Percentiles rank a stretch among this genome's conserved stretches.
Conservation (phyloP, 2,888 invertebrate species). For the Balanococcus diminutus region DNA sequence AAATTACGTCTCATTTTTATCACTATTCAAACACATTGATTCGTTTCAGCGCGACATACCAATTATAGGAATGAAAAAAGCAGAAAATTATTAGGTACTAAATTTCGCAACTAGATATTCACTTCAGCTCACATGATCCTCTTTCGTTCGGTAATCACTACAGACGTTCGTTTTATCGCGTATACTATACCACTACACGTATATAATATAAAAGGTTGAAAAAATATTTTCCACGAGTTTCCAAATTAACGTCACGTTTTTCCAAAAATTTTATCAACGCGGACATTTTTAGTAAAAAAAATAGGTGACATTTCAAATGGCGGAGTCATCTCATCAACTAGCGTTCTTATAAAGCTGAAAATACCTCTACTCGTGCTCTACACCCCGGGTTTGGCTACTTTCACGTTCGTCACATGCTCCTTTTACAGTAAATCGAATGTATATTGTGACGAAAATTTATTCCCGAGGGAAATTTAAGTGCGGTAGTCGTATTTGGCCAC, state of each 20-base stretch:
- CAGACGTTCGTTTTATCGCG: background rate
- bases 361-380: background rate
- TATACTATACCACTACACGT: no score
- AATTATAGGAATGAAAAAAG: background rate
- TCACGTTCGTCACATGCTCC: background rate
- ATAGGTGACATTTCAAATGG: background rate
- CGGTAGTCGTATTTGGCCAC: conserved; percentile 15
- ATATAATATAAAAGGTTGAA: background rate
- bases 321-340: background rate
- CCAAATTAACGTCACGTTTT: background rate
- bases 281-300: background rate
- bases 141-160: background rate
- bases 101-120: background rate
- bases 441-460: background rate
- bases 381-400: background rate
- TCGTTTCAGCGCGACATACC: background rate
- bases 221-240: background rate
- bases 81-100: background rate
- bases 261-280: background rate
- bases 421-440: conserved; percentile 17
- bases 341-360: background rate
- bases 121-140: background rate
- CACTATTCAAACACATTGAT: background rate
- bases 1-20: background rate
- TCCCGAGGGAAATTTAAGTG: conserved; percentile 36